Evolutionary conservation across 2,797 vertebrate species (phyloP).

Genomic region (Catamblyrhynchus diadema): DNA sequence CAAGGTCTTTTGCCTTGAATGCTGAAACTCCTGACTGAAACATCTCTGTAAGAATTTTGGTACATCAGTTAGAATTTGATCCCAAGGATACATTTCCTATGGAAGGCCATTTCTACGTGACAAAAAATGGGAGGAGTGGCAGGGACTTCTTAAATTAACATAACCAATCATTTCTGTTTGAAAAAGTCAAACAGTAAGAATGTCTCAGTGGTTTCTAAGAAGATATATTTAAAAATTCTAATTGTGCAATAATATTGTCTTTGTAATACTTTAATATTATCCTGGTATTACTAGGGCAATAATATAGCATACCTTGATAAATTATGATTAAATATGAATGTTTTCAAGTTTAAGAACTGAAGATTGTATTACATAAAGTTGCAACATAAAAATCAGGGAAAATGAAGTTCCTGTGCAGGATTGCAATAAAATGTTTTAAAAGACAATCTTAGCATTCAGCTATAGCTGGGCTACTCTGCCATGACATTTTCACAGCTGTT

Average conservation of each 20-base stretch:
- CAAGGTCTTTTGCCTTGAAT: not conserved
- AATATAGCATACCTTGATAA: not conserved
- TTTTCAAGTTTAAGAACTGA: not conserved
- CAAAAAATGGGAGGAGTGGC: not conserved
- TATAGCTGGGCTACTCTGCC: not conserved
- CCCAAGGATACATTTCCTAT: not conserved
- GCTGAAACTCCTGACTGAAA: not conserved
- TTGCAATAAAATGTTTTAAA: not conserved
- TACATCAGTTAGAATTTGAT: not conserved
- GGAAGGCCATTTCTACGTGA: not conserved
- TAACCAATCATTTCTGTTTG: not conserved
- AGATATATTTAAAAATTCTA: not conserved
- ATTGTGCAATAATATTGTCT: not conserved
- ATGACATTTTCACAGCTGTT: not conserved
- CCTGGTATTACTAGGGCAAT: not conserved
- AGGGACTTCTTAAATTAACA: not conserved
- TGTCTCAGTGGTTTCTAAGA: not conserved
- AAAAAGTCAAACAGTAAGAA: not conserved
- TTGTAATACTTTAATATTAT: not conserved
- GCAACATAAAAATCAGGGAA: not conserved
- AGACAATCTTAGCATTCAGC: not conserved
- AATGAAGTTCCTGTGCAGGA: not conserved
- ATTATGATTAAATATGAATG: not conserved
- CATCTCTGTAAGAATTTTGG: not conserved
- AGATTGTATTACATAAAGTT: not conserved